phyloP scores from a whole-genome alignment of 1,140 invertebrate species.

The Anastrepha obliqua region DNA sequence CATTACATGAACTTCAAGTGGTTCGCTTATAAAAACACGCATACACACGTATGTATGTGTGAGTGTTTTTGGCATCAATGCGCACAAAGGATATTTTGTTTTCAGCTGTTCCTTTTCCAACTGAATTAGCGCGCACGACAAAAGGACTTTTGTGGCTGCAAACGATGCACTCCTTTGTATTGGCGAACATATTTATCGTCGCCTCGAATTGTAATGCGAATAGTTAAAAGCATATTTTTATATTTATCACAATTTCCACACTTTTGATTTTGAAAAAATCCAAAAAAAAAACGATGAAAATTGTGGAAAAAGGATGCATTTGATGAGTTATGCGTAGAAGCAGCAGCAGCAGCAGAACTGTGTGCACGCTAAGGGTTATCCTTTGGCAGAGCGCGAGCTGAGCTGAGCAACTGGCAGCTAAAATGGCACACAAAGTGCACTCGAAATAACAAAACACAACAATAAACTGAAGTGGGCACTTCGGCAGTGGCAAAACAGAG shows the following conservation, averaged over 20 bases:
- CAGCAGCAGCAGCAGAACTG: no score
- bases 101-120: conserved; percentile 1
- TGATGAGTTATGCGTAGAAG: neutral
- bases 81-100: conserved; percentile 31
- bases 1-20: conserved; percentile 35
- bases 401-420: neutral
- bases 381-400: neutral
- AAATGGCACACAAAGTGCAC: conserved; percentile 44
- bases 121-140: neutral
- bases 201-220: conserved; percentile 26
- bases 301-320: neutral
- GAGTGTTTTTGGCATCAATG: conserved; percentile 7
- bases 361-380: neutral
- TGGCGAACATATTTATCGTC: neutral
- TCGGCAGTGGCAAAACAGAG: conserved; percentile 1
- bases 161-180: conserved; percentile 5
- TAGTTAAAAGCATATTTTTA: conserved; percentile 47
- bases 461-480: conserved; percentile 47
- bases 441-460: conserved; percentile 49
- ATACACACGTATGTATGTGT: neutral
- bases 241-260: conserved; percentile 42
- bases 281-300: neutral
- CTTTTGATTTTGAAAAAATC: conserved; percentile 47
- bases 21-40: neutral
- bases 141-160: conserved; percentile 39